These are phyloP conservation scores for Acropora tenuis DNA, from an alignment of 64 coral and sea anemone species.

Conservation along the genomic window DNA sequence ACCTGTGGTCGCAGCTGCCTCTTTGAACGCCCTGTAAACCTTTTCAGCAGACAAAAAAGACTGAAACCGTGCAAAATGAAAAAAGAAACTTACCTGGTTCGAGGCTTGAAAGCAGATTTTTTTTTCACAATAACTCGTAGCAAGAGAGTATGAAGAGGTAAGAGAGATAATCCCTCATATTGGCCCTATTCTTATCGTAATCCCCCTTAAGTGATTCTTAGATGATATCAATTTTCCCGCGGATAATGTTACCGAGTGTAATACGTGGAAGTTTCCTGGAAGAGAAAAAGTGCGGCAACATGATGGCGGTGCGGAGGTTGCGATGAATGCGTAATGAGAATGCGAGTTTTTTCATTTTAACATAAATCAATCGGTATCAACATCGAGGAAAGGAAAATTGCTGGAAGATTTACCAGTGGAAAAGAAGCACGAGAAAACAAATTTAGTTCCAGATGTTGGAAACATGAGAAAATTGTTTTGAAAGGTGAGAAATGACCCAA, in stretches of 20 bases:
- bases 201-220: neutral
- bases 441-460: neutral
- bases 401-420: neutral
- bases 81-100: no score
- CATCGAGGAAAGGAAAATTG: neutral
- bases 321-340: neutral
- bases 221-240: slow-evolving; percentile 8
- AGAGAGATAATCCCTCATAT: neutral
- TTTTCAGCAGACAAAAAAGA: no score
- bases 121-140: no score
- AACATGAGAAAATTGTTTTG: neutral
- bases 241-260: neutral
- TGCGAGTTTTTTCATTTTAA: neutral
- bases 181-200: neutral
- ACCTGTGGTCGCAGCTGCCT: no score
- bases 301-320: no score
- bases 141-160: neutral
- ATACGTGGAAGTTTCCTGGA: neutral
- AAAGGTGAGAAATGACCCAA: neutral
- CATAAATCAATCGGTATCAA: neutral
- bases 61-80: no score
- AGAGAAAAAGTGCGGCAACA: neutral
- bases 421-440: neutral
- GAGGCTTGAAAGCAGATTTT: no score
- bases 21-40: no score